Evolutionary conservation across 2,888 invertebrate genomes (phyloP).

Genomic region (Eupithecia inturbata): DNA sequence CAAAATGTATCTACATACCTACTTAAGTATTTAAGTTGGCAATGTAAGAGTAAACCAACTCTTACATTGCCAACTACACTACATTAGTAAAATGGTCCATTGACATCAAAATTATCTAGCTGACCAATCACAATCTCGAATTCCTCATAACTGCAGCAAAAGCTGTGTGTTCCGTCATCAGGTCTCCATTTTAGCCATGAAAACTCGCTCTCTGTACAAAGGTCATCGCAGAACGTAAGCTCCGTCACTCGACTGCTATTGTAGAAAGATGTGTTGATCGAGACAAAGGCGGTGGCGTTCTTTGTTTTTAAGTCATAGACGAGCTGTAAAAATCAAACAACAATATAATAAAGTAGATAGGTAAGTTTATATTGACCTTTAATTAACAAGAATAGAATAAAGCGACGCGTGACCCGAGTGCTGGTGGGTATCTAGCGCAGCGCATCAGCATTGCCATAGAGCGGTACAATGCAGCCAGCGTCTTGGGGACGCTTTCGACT

Average conservation of each 20-base stretch:
- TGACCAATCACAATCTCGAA: slow-evolving; percentile 52
- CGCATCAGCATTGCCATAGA: no score
- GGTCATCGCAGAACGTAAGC: slow-evolving; percentile 64
- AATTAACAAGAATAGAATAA: no score
- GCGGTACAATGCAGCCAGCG: no score
- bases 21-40: not conserved
- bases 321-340: slow-evolving; percentile 56
- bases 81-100: slow-evolving; percentile 38
- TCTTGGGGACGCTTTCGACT: no score
- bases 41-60: not conserved
- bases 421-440: no score
- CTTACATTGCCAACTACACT: not conserved
- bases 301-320: slow-evolving; percentile 61
- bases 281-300: slow-evolving; percentile 64
- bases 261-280: slow-evolving; percentile 71
- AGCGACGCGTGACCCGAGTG: no score
- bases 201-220: slow-evolving; percentile 60
- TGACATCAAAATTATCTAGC: slow-evolving; percentile 47
- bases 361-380: no score
- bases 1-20: not conserved
- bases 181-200: slow-evolving; percentile 71
- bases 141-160: slow-evolving; percentile 69
- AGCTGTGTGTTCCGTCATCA: slow-evolving; percentile 70
- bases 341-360: no score
- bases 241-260: slow-evolving; percentile 49